These are phyloP conservation scores for Pseudomyrmex cubaensis DNA, from an alignment of 1,140 invertebrate genomes.

Conservation along the genomic window DNA sequence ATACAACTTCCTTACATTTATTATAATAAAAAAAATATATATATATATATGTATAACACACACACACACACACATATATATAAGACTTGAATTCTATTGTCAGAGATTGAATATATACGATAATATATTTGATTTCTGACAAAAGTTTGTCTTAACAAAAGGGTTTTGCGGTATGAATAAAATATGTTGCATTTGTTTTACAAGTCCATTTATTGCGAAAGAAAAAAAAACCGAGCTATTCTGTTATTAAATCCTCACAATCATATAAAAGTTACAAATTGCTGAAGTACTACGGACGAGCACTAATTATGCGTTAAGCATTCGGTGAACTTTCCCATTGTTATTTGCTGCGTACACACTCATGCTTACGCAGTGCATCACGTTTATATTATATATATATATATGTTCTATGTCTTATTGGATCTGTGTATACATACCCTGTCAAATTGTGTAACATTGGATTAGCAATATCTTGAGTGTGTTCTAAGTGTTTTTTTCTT, in stretches of 20 bases:
- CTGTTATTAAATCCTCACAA: too few species aligned
- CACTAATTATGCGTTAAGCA: too few species aligned
- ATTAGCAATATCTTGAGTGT: not conserved
- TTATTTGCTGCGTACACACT: too few species aligned
- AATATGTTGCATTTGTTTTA: conserved; percentile 61
- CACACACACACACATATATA: too few species aligned
- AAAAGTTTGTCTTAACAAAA: conserved; percentile 59
- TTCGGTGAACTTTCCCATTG: too few species aligned
- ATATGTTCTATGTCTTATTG: not conserved
- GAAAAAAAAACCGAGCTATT: not conserved
- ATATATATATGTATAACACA: conserved; percentile 14
- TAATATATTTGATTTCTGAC: conserved; percentile 62
- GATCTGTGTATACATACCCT: not conserved
- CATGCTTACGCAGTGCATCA: too few species aligned
- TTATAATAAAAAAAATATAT: conserved; percentile 31
- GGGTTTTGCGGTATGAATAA: conserved; percentile 51
- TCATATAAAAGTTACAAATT: too few species aligned
- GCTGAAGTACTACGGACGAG: too few species aligned
- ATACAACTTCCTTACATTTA: conserved; percentile 59
- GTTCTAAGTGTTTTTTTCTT: conserved; percentile 27
- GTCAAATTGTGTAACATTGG: conserved; percentile 18
- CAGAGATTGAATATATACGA: conserved; percentile 39
- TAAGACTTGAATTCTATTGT: too few species aligned
- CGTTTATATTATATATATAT: too few species aligned
- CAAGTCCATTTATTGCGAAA: not conserved